Base-by-base conservation (phyloP, 2,888 invertebrate species). In the Agrotis exclamationis region DNA sequence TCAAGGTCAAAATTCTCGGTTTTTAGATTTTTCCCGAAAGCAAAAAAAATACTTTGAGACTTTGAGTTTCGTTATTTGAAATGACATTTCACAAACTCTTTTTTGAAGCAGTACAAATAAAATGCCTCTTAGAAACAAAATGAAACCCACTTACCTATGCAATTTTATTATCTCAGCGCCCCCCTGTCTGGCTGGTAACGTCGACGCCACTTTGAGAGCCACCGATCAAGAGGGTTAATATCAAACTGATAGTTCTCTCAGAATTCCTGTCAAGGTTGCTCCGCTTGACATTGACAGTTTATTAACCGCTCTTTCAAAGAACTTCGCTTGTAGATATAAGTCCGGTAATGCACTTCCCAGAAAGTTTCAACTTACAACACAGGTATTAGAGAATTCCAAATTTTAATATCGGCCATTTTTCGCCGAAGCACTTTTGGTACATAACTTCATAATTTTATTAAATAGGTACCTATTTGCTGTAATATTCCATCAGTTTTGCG, bases 251-350 rank as follows among this genome's bases (percentile, higher is more conserved):
- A 84, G 69, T 48, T 57, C 80, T 82, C 80, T 82, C 70, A 76
- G 86, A 85, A 85, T 84, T 81, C 65, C 63, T 72, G 66, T 75
- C 86, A 88, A 89, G 89, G 89, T 79, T 87, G 76, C 76, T 79
- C 72, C 65, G 63, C 59, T 76, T 79, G 87, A 85, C 88, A 85
- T 88, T 88, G 87, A 70, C 69, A 79, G 87, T 85, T 83, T 82
- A 80, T 82, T 87, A 80, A 85, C 88, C 86, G 84, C 77, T 64
- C 39, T 70, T 87, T 87, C 85, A 83, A 63, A 83, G 88, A 87
- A 88, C 63, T 66, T 57, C 22, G 44, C 9, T 20, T 24, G 13
- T 64, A 76, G 75, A 77, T 84, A 84, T 69, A 54, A 70, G 68
- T 74, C 74, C 59, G 54, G 57, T 65, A 70, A 63, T 79, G 47